phyloP scores from a whole-genome alignment of 2,797 vertebrate species.

The Alcedo quadribrachys region DNA sequence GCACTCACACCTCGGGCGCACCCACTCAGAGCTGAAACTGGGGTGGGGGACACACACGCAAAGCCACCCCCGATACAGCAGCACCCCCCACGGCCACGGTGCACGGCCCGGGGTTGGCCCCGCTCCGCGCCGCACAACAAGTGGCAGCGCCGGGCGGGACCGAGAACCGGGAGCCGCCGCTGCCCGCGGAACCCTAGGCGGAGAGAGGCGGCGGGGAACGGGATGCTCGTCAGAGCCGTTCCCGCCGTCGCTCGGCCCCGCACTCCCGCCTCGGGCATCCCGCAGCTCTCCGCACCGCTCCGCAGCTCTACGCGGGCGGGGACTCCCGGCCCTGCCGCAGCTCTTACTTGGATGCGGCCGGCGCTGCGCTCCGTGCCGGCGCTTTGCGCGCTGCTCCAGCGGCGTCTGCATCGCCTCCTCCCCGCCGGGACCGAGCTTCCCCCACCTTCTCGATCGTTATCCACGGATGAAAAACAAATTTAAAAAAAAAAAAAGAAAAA shows the following conservation, averaged over 20 bases:
- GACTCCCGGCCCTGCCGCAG: not conserved
- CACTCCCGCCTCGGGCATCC: not conserved
- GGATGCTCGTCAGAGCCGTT: not conserved
- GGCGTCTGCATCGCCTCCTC: conserved; percentile 11
- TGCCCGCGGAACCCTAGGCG: not conserved
- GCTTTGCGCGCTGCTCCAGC: conserved; percentile 9
- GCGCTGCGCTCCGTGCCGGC: conserved; percentile 5
- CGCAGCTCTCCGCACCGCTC: not conserved
- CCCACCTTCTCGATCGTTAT: conserved; percentile 8
- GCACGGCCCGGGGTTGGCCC: not conserved
- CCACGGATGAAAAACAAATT: not conserved
- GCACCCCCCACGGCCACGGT: not conserved
- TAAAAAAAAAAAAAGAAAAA: not conserved
- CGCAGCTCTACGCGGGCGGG: not conserved
- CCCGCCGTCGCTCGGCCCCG: not conserved
- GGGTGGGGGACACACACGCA: not conserved
- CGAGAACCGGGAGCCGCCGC: not conserved
- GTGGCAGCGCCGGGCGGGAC: conserved; percentile 13
- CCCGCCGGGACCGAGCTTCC: conserved; percentile 10
- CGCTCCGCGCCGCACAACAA: conserved; percentile 5
- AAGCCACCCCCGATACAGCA: not conserved
- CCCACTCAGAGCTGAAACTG: not conserved
- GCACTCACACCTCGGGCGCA: not conserved
- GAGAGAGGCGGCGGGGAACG: not conserved
- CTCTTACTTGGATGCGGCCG: conserved; percentile 52